Percentiles rank a stretch among this genome's conserved stretches.
These are phyloP conservation scores for Peromyscus maniculatus DNA, from an alignment of 2,113 vertebrate species.

Conservation along the genomic window DNA sequence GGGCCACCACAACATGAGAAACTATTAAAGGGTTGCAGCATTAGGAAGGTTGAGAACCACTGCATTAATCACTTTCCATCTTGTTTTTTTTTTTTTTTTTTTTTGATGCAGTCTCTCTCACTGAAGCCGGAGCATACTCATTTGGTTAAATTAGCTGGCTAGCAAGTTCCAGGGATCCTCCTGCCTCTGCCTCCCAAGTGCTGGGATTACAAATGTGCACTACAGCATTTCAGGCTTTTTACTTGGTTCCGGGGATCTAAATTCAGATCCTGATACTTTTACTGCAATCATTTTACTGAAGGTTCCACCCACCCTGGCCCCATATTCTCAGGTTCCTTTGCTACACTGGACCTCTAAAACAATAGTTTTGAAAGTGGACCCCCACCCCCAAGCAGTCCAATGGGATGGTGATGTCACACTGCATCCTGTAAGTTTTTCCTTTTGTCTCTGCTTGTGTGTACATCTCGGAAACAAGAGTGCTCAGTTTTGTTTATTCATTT, in stretches of 20 bases:
- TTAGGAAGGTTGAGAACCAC: not conserved
- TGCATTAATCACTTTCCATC: not conserved
- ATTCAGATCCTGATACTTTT: not conserved
- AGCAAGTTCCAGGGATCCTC: not conserved
- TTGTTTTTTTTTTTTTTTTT: too few species aligned
- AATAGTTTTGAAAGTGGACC: not conserved
- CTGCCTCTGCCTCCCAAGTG: not conserved
- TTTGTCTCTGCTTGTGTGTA: not conserved
- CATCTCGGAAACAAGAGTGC: not conserved
- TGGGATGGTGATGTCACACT: not conserved
- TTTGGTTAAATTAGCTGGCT: not conserved
- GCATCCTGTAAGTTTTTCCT: accelerated
- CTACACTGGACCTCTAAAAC: not conserved
- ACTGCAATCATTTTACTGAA: not conserved
- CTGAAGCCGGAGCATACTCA: not conserved
- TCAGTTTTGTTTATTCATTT: not conserved
- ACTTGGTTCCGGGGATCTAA: too few species aligned
- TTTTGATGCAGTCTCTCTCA: not conserved
- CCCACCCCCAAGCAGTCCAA: not conserved
- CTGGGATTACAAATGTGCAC: not conserved
- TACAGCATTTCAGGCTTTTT: not conserved
- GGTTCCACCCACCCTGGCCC: too few species aligned
- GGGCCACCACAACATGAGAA: not conserved
- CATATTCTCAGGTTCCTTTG: not conserved
- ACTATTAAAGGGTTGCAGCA: not conserved